Base-by-base conservation (phyloP, 2,888 invertebrate species). In the Ectemnius lituratus region DNA sequence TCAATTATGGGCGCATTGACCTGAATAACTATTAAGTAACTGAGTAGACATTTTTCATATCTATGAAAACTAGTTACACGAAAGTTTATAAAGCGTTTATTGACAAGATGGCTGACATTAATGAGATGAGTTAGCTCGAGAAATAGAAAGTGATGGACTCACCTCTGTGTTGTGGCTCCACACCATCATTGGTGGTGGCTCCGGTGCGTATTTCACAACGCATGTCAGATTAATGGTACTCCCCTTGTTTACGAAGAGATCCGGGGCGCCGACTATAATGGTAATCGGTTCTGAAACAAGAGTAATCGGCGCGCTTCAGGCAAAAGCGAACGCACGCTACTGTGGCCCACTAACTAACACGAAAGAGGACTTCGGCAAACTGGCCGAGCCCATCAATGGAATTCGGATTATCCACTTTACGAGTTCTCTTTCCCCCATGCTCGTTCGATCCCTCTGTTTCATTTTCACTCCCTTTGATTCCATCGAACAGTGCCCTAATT, bases 191-290 rank as follows among this genome's bases (percentile, higher is more conserved):
- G 94, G 96, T 16, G 97, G 96, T 61, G 97, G 96, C 88, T 97
- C 96, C 63, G 96, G 96, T 23, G 96, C 95, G 88, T 95, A 96
- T 87, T 94, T 94, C 70, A 97, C 96, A 87, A 96, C 94, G 91
- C 97, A 97, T 59, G 97, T 97, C 86, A 97, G 91, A 92, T 97
- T 97, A 91, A 97, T 97, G 74, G 97, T 97, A 83, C 96, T 96
- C 57, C 96, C 97, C 86, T 95, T 95, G 92, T 97, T 96, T 91
- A 97, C 96, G 91, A 95, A 96, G 85, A 97, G 91, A 90, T 97
- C 96, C 45, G 95, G 95, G 59, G 95, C 96, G 49, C 97, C 96
- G 84, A 95, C 91, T 85, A 97, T 95, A 91, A 95, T 95, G 60
- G 96, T 96, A 86, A 96, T 94, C 68, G 96, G 96, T 90, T 97